Evolutionary conservation across 2,888 invertebrate species (phyloP).

Genomic region (Temnothorax ravouxi): DNA sequence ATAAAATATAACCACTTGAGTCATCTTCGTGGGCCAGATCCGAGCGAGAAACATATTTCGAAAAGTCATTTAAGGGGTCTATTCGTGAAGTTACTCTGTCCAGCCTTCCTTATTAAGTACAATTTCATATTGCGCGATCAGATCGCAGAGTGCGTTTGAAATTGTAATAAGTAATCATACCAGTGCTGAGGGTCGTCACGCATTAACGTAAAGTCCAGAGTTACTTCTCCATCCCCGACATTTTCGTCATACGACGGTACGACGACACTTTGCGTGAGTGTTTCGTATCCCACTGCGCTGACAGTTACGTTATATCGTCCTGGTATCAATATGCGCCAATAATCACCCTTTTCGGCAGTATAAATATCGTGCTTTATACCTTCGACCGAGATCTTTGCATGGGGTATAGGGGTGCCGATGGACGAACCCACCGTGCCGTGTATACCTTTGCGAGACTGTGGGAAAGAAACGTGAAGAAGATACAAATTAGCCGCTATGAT

Average conservation of each 20-base stretch:
- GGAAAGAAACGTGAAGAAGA: conserved; percentile 65
- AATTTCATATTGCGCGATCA: not conserved
- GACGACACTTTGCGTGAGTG: conserved; percentile 89
- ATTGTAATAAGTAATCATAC: conserved; percentile 83
- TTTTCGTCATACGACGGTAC: conserved; percentile 86
- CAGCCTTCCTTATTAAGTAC: not conserved
- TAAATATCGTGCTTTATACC: conserved; percentile 92
- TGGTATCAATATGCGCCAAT: conserved; percentile 95
- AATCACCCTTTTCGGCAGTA: conserved; percentile 93
- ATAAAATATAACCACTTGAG: conserved; percentile 31
- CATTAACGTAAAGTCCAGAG: conserved; percentile 92
- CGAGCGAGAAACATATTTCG: not conserved
- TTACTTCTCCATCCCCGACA: conserved; percentile 78
- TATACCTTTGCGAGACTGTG: conserved; percentile 94
- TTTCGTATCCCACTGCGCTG: conserved; percentile 90
- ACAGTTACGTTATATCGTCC: conserved; percentile 94
- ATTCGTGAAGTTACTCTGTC: not conserved
- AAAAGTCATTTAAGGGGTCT: not conserved
- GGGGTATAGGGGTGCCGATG: conserved; percentile 91
- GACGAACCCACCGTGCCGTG: conserved; percentile 95
- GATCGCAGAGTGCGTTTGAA: not conserved
- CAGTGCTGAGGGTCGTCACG: conserved; percentile 94
- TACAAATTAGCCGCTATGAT: not conserved
- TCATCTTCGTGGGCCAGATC: not conserved
- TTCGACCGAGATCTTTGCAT: conserved; percentile 92